Percentiles rank a stretch among this genome's conserved stretches.
Evolutionary conservation across 2,888 invertebrate genomes (phyloP).

Genomic region (Tetramorium bicarinatum): DNA sequence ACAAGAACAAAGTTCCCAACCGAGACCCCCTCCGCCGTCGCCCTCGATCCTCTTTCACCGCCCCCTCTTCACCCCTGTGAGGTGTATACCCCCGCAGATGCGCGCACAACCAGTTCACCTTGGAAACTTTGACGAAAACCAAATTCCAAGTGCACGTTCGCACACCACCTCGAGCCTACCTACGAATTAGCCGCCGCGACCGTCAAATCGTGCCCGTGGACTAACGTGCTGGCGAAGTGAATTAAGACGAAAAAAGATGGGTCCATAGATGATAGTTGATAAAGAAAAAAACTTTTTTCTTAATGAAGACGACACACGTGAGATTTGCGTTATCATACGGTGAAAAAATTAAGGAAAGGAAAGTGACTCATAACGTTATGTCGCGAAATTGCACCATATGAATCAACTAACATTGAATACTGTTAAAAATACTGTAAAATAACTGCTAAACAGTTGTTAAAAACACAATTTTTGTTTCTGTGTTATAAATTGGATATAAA

Average conservation of each 20-base stretch:
- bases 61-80: conserved; percentile 65
- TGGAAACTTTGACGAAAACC: conserved; percentile 82
- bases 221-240: conserved; percentile 8
- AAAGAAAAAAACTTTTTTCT: not conserved
- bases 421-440: not conserved
- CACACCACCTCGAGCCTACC: conserved; percentile 59
- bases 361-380: not conserved
- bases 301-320: not conserved
- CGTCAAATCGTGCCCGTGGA: conserved; percentile 14
- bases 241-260: not conserved
- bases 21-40: conserved; percentile 67
- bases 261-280: not conserved
- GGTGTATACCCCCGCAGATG: conserved; percentile 79
- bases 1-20: conserved; percentile 85
- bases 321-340: not conserved
- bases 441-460: not conserved
- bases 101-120: conserved; percentile 81
- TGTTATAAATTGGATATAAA: not conserved
- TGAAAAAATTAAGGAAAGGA: not conserved
- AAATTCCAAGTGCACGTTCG: conserved; percentile 77
- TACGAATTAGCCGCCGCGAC: conserved; percentile 39
- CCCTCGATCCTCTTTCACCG: conserved; percentile 76
- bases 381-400: not conserved
- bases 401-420: not conserved
- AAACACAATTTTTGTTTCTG: not conserved